phyloP scores from a whole-genome alignment of 2,797 vertebrate species.

The Anabas testudineus region DNA sequence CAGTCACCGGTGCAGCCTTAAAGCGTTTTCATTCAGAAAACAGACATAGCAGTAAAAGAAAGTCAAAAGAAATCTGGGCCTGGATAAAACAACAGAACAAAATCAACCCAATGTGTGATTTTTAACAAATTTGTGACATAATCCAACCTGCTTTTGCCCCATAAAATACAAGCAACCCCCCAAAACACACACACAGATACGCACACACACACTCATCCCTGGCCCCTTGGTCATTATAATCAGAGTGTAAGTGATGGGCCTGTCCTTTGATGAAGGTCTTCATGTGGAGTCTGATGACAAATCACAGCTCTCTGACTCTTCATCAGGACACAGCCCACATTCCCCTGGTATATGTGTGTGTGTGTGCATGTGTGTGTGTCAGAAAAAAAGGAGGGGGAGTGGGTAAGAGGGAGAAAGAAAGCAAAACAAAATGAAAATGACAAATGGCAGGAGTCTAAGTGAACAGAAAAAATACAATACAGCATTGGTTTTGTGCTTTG shows the following conservation, averaged over 20 bases:
- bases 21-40: constrained; percentile 36
- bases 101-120: neutral
- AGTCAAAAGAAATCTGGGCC: neutral
- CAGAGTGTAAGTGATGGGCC: constrained; percentile 70
- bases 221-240: constrained; percentile 65
- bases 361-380: constrained; percentile 15
- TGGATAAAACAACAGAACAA: no score
- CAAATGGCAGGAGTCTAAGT: constrained; percentile 9
- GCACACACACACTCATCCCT: constrained; percentile 8
- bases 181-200: constrained; percentile 6
- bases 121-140: constrained; percentile 11
- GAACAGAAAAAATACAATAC: constrained; percentile 13
- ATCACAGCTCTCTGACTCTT: constrained; percentile 72
- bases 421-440: constrained; percentile 9
- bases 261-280: constrained; percentile 80
- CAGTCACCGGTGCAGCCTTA: constrained; percentile 15
- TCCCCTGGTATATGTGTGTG: constrained; percentile 28
- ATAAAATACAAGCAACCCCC: constrained; percentile 5
- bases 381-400: neutral
- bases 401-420: neutral
- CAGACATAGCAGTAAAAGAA: constrained; percentile 15
- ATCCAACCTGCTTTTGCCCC: constrained; percentile 8
- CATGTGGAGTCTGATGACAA: constrained; percentile 75
- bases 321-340: constrained; percentile 67
- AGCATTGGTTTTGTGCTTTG: constrained; percentile 3